These are phyloP conservation scores for Porites evermanni DNA, from an alignment of 92 coral and sea anemone species.

Conservation along the genomic window DNA sequence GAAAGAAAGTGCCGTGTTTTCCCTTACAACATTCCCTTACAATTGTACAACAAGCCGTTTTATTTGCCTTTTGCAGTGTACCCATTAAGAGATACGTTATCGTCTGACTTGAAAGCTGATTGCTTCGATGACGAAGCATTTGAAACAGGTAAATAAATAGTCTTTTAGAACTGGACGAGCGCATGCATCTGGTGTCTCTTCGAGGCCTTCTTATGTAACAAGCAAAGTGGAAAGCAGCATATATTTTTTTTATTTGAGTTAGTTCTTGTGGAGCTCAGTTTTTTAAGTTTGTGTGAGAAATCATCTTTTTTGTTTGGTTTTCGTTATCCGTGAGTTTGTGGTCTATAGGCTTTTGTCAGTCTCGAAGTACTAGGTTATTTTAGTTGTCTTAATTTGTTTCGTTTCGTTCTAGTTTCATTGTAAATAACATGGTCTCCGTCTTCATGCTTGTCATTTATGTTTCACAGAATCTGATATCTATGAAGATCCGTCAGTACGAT, in stretches of 20 bases:
- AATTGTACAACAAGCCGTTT: too few relatives aligned
- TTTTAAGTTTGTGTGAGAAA: too few relatives aligned
- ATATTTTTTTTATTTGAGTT: too few relatives aligned
- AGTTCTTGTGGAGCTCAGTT: too few relatives aligned
- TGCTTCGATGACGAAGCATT: constrained; percentile 52
- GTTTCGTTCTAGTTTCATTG: not conserved
- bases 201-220: too few relatives aligned
- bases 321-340: not conserved
- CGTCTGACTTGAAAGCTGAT: constrained; percentile 2
- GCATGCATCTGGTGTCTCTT: too few relatives aligned
- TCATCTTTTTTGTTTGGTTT: not conserved
- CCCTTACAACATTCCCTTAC: not conserved
- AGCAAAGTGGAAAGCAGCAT: too few relatives aligned
- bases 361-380: not conserved
- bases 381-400: not conserved
- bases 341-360: not conserved
- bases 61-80: not conserved
- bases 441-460: not conserved
- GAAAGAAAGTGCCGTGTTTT: too few relatives aligned
- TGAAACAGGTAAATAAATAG: constrained; percentile 66
- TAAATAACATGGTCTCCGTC: too few relatives aligned
- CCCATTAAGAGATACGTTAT: constrained; percentile 19
- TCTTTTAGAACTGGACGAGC: not conserved
- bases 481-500: constrained; percentile 95
- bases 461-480: constrained; percentile 91